These are phyloP conservation scores for Sarcophaga rosellei DNA, from an alignment of 2,888 invertebrate species.

Conservation along the genomic window DNA sequence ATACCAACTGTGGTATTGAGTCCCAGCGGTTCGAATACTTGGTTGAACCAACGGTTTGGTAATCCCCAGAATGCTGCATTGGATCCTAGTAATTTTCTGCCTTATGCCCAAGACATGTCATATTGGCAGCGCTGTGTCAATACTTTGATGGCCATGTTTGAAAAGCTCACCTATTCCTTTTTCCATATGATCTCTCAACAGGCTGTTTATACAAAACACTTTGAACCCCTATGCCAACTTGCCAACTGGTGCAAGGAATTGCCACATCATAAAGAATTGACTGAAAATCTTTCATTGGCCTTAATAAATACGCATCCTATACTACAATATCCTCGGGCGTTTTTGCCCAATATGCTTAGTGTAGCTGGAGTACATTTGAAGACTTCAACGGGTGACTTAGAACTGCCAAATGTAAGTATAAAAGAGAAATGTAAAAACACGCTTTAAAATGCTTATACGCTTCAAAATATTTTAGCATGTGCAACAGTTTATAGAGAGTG, in stretches of 20 bases:
- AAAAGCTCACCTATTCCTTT: conserved; percentile 80
- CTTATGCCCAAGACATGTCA: conserved; percentile 81
- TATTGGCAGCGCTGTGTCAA: conserved; percentile 81
- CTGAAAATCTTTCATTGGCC: conserved; percentile 79
- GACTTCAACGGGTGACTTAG: conserved; percentile 47
- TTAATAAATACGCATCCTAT: conserved; percentile 80
- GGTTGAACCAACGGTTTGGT: conserved; percentile 82
- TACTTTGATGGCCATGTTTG: conserved; percentile 79
- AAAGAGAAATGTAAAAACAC: not conserved
- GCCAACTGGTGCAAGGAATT: conserved; percentile 69
- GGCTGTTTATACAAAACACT: conserved; percentile 78
- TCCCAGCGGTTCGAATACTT: conserved; percentile 81
- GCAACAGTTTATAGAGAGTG: conserved; percentile 78
- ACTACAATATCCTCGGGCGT: conserved; percentile 79
- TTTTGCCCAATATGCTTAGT: conserved; percentile 79
- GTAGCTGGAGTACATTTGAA: conserved; percentile 78
- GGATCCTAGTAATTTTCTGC: conserved; percentile 81
- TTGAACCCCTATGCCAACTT: conserved; percentile 74
- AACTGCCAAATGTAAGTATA: conserved; percentile 74
- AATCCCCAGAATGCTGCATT: conserved; percentile 82
- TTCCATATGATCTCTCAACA: conserved; percentile 80
- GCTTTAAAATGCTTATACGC: not conserved
- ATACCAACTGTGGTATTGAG: conserved; percentile 79
- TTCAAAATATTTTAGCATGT: conserved; percentile 72
- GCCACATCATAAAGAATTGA: conserved; percentile 79